phyloP scores from a whole-genome alignment of 2,797 vertebrate genomes.

The Muscicapa comitata region DNA sequence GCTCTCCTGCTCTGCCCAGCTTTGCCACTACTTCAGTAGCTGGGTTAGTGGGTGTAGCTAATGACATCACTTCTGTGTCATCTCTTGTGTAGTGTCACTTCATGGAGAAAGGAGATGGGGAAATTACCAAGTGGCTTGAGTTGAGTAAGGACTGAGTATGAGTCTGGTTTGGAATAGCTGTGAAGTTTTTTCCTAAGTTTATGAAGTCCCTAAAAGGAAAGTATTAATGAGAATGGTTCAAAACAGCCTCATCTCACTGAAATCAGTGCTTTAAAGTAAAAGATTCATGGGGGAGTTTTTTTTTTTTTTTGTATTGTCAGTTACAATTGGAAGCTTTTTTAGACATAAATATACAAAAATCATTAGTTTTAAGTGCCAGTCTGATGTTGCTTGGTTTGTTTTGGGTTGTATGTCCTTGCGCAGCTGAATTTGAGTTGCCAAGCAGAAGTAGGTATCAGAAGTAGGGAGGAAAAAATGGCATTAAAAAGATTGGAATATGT shows the following conservation, averaged over 20 bases:
- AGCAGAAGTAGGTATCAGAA: neutral
- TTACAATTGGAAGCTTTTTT: neutral
- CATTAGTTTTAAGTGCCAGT: rapidly evolving
- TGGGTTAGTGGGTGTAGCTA: neutral
- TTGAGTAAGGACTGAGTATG: neutral
- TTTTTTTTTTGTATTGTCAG: neutral
- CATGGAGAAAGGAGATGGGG: neutral
- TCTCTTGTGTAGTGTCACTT: neutral
- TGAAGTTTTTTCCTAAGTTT: conserved; percentile 6
- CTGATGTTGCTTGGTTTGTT: neutral
- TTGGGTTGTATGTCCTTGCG: neutral
- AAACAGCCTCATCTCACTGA: neutral
- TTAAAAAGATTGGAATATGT: neutral
- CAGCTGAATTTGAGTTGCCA: neutral
- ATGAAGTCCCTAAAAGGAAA: neutral
- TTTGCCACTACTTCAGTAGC: neutral
- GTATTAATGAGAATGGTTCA: neutral
- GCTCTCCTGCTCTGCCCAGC: neutral
- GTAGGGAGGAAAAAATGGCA: neutral
- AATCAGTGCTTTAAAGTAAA: neutral
- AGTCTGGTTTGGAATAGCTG: neutral
- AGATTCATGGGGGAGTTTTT: neutral
- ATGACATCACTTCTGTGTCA: neutral
- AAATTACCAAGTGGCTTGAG: neutral
- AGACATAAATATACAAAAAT: neutral